Conservation (phyloP, 2,888 invertebrate species). For the Baronia brevicornis region DNA sequence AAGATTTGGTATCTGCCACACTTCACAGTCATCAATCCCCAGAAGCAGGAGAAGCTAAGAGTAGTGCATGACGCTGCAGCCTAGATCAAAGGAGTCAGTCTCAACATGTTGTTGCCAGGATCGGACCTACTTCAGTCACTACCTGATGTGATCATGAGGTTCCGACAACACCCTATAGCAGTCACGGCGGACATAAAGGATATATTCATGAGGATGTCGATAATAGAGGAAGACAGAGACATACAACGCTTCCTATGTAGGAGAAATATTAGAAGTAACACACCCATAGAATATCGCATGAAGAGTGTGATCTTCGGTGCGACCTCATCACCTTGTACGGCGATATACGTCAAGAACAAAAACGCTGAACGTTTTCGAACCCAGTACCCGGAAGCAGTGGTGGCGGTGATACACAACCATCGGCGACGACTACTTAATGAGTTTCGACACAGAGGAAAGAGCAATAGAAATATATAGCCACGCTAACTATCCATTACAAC, state of each 20-base stretch:
- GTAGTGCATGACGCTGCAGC: conserved; percentile 18
- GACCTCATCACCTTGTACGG: conserved; percentile 16
- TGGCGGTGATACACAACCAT: no score
- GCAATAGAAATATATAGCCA: no score
- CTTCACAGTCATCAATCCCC: no score
- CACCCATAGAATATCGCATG: conserved; percentile 18
- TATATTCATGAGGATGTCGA: conserved; percentile 20
- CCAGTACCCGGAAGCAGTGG: no score
- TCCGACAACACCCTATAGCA: no score
- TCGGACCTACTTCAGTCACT: conserved; percentile 21
- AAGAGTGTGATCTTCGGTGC: conserved; percentile 19
- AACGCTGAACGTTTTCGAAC: no score
- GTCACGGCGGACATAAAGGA: no score
- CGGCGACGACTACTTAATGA: no score
- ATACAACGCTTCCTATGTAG: conserved; percentile 14
- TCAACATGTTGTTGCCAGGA: conserved; percentile 17
- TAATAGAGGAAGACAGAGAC: conserved; percentile 14
- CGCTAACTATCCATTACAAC: no score
- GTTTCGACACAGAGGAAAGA: no score
- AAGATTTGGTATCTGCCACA: conserved; percentile 17
- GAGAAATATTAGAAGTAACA: conserved; percentile 2
- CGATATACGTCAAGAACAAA: conserved; percentile 14
- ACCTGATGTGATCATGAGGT: no score
- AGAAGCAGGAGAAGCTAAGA: conserved; percentile 18
- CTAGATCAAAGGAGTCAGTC: conserved; percentile 6